Percentiles rank a stretch among this genome's conserved stretches.
Evolutionary conservation across 2,888 invertebrate genomes (phyloP).

Genomic region (Orthonychiurus folsomi): DNA sequence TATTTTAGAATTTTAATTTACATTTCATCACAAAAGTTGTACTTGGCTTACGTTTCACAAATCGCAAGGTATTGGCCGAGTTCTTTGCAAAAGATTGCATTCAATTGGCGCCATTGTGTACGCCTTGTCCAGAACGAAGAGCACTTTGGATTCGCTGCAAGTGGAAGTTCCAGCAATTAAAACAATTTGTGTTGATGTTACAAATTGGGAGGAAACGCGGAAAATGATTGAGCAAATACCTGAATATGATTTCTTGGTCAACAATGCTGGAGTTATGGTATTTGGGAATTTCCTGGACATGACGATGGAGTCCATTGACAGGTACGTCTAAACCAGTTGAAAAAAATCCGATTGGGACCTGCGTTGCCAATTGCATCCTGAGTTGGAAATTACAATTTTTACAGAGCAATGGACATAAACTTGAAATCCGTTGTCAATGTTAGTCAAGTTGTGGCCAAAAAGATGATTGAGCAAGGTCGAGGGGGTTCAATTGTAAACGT

Average conservation of each 20-base stretch:
- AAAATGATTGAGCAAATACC: slow-evolving; percentile 42
- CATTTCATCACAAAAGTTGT: no score
- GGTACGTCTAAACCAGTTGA: slow-evolving; percentile 40
- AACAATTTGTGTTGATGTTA: slow-evolving; percentile 44
- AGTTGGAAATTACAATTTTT: no score
- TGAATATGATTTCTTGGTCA: slow-evolving; percentile 43
- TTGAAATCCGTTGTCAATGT: slow-evolving; percentile 48
- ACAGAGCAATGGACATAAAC: slow-evolving; percentile 45
- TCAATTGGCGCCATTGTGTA: slow-evolving; percentile 43
- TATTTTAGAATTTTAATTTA: neutral
- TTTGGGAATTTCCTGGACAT: slow-evolving; percentile 44
- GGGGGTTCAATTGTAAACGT: slow-evolving; percentile 49
- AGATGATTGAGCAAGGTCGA: slow-evolving; percentile 44
- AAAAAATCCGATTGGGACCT: no score
- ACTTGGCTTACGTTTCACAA: no score
- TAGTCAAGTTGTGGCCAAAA: slow-evolving; percentile 46
- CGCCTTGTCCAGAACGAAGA: slow-evolving; percentile 43
- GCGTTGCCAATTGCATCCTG: no score
- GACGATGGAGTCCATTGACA: slow-evolving; percentile 44
- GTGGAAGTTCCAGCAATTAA: slow-evolving; percentile 38
- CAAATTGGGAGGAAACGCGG: slow-evolving; percentile 46
- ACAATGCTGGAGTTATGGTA: slow-evolving; percentile 47
- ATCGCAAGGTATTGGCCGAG: slow-evolving; percentile 44
- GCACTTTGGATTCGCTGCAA: slow-evolving; percentile 43
- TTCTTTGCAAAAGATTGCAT: slow-evolving; percentile 42